A percentile compares a stretch with the other conserved stretches of the same genome.
phyloP scores from a whole-genome alignment of 2,113 vertebrate species.

The Antechinus flavipes region DNA sequence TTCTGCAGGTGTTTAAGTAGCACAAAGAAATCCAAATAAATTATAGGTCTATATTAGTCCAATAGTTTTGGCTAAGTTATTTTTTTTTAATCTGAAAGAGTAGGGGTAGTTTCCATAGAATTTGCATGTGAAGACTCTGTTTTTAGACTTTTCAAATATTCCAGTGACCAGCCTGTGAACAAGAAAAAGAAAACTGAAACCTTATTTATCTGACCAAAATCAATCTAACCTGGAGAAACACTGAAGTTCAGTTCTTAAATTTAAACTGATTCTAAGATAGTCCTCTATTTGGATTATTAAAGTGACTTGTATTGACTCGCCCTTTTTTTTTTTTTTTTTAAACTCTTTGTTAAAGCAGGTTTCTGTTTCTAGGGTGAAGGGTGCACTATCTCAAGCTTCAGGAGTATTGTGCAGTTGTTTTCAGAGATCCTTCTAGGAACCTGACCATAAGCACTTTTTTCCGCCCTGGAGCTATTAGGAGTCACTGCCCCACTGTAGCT shows the following conservation, averaged over 20 bases:
- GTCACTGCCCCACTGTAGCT: no score
- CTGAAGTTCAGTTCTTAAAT: background rate
- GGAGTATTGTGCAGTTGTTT: no score
- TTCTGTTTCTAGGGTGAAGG: no score
- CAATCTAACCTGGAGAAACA: background rate
- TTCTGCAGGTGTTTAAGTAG: background rate
- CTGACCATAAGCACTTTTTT: no score
- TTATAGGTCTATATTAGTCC: background rate
- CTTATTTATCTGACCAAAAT: background rate
- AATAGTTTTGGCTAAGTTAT: background rate
- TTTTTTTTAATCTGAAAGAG: conserved; percentile 1
- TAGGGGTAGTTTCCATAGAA: conserved; percentile 34
- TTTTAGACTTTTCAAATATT: conserved; percentile 46
- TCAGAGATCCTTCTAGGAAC: no score
- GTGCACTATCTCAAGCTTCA: no score
- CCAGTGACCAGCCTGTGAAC: background rate
- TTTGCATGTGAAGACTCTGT: background rate
- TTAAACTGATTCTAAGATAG: background rate
- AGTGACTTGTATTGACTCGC: background rate
- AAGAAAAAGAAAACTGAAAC: conserved; percentile 4
- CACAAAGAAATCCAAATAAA: conserved; percentile 29
- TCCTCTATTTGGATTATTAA: background rate
- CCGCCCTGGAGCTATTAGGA: no score
- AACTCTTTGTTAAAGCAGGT: no score
- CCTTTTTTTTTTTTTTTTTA: no score